Evolutionary conservation across 1,140 invertebrate genomes (phyloP).

Genomic region (Agrypnia vestita): DNA sequence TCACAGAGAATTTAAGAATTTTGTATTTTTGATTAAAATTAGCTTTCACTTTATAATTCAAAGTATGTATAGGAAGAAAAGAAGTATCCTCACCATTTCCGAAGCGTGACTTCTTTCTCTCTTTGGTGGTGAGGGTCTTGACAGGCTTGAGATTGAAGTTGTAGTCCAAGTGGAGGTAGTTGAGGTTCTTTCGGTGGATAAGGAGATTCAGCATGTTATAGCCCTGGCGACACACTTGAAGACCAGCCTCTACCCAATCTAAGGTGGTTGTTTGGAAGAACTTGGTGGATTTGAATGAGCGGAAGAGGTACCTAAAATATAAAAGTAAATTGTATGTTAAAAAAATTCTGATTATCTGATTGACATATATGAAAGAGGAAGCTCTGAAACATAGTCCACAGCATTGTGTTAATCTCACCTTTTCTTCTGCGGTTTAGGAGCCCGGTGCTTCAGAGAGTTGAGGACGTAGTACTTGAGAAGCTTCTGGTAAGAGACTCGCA

Average conservation of each 20-base stretch:
- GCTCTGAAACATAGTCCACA: slow-evolving; percentile 28
- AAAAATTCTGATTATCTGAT: background rate
- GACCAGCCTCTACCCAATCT: slow-evolving; percentile 99
- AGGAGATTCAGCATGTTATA: slow-evolving; percentile 99
- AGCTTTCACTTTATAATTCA: background rate
- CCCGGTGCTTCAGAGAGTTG: slow-evolving; percentile 97
- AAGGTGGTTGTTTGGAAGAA: slow-evolving; percentile 99
- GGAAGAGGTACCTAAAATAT: slow-evolving; percentile 86
- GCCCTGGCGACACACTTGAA: slow-evolving; percentile 98
- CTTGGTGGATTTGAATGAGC: slow-evolving; percentile 99
- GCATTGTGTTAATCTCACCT: slow-evolving; percentile 72
- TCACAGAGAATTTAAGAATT: too few relatives aligned
- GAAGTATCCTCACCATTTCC: slow-evolving; percentile 88
- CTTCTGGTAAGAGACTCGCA: slow-evolving; percentile 99
- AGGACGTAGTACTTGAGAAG: slow-evolving; percentile 98
- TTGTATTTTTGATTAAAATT: too few relatives aligned
- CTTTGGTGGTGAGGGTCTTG: slow-evolving; percentile 99
- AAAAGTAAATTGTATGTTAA: background rate
- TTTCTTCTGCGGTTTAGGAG: slow-evolving; percentile 99
- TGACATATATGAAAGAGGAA: slow-evolving; percentile 11
- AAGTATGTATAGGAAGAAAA: background rate
- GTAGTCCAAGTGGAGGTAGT: slow-evolving; percentile 99
- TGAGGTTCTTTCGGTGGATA: slow-evolving; percentile 99
- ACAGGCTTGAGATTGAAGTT: slow-evolving; percentile 99
- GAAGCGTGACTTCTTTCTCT: slow-evolving; percentile 99